Conservation (phyloP, 2,888 invertebrate genomes). For the Cephus pulcher region DNA sequence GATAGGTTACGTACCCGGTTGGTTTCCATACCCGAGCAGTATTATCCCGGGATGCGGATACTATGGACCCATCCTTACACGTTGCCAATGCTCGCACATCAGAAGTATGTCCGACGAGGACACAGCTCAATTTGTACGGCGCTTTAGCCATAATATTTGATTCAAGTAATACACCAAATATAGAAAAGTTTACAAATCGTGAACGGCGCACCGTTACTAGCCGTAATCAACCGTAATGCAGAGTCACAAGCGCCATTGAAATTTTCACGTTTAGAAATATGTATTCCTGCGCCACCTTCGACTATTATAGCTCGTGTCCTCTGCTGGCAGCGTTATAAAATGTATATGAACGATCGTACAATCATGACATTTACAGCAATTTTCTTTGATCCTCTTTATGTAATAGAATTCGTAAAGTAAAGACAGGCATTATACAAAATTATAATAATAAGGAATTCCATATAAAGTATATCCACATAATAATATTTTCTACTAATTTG, state of each 20-base stretch:
- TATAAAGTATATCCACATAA: not conserved
- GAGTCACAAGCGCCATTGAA: not conserved
- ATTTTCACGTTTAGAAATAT: not conserved
- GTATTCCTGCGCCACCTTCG: not conserved
- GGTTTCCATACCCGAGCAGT: conserved; percentile 89
- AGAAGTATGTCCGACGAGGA: conserved; percentile 82
- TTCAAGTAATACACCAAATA: not conserved
- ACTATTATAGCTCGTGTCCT: not conserved
- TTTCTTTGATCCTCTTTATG: not conserved
- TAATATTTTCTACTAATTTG: not conserved
- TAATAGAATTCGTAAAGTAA: not conserved
- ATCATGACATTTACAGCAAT: not conserved
- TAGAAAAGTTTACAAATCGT: not conserved
- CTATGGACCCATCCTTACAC: conserved; percentile 76
- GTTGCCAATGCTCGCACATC: conserved; percentile 85
- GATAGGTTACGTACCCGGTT: conserved; percentile 70
- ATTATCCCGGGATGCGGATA: conserved; percentile 91
- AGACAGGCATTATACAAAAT: not conserved
- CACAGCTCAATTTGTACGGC: conserved; percentile 82
- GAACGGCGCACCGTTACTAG: not conserved
- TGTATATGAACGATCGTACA: not conserved
- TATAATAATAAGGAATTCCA: not conserved
- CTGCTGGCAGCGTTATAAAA: not conserved
- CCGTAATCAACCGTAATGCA: not conserved
- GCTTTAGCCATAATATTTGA: conserved; percentile 51